Conservation (phyloP, 2,888 invertebrate species). For the Dexiosoma caninum region DNA sequence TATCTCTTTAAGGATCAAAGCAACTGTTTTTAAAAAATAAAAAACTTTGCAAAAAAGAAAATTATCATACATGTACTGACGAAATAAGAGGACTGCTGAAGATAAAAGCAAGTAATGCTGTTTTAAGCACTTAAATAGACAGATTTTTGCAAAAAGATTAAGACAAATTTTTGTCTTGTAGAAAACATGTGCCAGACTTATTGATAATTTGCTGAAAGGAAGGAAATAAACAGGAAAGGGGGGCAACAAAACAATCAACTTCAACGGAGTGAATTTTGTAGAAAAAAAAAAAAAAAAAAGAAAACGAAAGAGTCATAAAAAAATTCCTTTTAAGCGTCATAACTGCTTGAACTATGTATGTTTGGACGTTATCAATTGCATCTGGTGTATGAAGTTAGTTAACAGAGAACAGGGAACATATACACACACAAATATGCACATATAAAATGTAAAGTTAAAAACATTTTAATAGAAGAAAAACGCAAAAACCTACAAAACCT, state of each 20-base stretch:
- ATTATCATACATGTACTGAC: background rate
- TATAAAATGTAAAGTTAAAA: no score
- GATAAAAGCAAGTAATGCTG: slow-evolving; percentile 56
- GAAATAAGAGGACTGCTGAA: background rate
- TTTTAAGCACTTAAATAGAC: slow-evolving; percentile 56
- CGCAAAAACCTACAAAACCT: background rate
- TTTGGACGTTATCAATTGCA: slow-evolving; percentile 14
- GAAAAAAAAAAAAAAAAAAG: background rate
- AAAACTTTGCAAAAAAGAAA: slow-evolving; percentile 30
- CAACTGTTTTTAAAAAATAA: slow-evolving; percentile 50
- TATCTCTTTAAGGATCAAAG: slow-evolving; percentile 53
- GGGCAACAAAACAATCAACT: no score
- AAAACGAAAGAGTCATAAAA: background rate
- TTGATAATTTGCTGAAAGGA: slow-evolving; percentile 41
- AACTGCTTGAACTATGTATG: slow-evolving; percentile 18
- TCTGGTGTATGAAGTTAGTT: background rate
- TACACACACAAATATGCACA: no score
- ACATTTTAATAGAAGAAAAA: no score
- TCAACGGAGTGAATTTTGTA: background rate
- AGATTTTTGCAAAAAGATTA: slow-evolving; percentile 52
- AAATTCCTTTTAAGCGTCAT: slow-evolving; percentile 14
- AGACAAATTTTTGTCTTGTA: slow-evolving; percentile 39
- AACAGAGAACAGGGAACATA: no score
- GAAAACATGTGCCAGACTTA: slow-evolving; percentile 49
- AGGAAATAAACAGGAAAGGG: background rate